These are phyloP conservation scores for Pseudochirops cupreus DNA, from an alignment of 2,797 vertebrate species.

Conservation along the genomic window DNA sequence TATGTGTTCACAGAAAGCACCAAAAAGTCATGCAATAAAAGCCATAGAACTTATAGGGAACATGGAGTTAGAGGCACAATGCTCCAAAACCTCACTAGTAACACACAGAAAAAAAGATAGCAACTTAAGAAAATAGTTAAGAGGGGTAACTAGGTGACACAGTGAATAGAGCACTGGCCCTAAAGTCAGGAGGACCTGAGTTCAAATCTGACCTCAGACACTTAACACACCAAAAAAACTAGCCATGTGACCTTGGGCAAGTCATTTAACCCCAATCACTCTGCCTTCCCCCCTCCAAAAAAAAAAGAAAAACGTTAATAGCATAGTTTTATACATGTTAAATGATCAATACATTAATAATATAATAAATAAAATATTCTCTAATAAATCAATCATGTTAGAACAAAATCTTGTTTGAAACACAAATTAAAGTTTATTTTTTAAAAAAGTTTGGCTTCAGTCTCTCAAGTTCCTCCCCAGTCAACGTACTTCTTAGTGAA, in stretches of 20 bases:
- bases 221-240: no score
- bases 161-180: no score
- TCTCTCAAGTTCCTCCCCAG: background rate
- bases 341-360: background rate
- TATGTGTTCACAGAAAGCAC: background rate
- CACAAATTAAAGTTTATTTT: no score
- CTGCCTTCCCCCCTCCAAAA: no score
- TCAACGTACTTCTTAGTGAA: background rate
- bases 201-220: no score
- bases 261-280: no score
- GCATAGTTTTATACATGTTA: background rate
- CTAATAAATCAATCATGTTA: background rate
- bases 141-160: no score
- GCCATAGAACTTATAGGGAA: background rate
- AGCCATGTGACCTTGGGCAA: no score
- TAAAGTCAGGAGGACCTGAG: no score
- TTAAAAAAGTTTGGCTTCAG: background rate
- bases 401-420: background rate
- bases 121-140: background rate
- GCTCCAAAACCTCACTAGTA: background rate
- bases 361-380: background rate
- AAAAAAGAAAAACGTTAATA: background rate
- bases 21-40: background rate
- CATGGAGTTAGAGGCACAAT: background rate
- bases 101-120: background rate